Conservation (phyloP, 2,113 vertebrate species). For the Hemicordylus capensis region DNA sequence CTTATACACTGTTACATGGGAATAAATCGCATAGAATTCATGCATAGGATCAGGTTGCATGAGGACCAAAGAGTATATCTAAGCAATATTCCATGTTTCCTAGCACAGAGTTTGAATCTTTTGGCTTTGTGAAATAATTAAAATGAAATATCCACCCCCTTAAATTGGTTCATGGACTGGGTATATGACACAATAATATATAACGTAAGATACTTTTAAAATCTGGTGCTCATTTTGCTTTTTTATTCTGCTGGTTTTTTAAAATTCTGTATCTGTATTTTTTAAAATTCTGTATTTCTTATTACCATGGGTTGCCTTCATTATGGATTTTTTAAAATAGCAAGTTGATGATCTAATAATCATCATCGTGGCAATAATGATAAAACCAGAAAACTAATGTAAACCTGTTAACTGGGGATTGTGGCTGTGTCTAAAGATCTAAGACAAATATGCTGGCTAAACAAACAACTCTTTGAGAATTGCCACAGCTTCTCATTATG, state of each 20-base stretch:
- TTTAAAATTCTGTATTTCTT: too few species aligned
- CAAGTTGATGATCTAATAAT: too few species aligned
- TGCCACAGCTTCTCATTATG: background rate
- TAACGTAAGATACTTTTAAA: background rate
- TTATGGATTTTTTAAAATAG: too few species aligned
- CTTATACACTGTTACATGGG: too few species aligned
- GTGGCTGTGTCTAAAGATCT: background rate
- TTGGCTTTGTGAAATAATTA: background rate
- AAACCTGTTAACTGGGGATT: background rate
- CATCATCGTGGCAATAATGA: too few species aligned
- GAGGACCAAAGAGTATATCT: background rate
- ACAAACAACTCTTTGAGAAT: background rate
- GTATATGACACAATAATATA: too few species aligned
- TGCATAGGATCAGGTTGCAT: background rate
- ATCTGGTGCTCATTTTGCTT: background rate
- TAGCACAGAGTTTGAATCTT: background rate
- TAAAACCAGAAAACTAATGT: background rate
- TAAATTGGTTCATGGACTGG: background rate
- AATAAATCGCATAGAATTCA: background rate
- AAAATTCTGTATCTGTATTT: background rate
- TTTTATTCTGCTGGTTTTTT: background rate
- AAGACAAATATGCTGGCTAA: background rate
- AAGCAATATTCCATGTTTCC: background rate
- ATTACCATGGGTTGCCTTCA: background rate
- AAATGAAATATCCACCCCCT: background rate